Conservation (phyloP, 1,140 invertebrate species). For the Brachionus manjavacas region DNA sequence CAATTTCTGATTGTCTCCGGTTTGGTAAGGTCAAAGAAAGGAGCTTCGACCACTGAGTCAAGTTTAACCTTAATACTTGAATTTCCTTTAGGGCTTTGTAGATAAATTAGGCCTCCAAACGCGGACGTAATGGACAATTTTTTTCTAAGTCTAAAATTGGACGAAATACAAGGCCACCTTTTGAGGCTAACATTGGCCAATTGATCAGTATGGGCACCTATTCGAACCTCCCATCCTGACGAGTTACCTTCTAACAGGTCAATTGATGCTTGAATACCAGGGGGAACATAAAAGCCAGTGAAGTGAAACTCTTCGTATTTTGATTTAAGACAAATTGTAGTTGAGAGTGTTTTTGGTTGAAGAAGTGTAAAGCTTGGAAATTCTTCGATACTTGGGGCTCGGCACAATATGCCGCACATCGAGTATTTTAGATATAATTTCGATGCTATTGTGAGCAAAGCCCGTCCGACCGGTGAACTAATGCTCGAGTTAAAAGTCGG, state of each 20-base stretch:
- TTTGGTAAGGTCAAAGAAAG: not conserved
- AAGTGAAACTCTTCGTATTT: slow-evolving; percentile 28
- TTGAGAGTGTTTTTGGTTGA: not conserved
- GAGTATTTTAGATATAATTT: slow-evolving; percentile 2
- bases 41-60: not conserved
- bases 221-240: slow-evolving; percentile 16
- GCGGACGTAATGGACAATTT: not conserved
- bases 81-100: slow-evolving; percentile 24
- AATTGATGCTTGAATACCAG: not conserved
- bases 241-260: slow-evolving; percentile 3
- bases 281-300: slow-evolving; percentile 15
- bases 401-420: not conserved
- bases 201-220: slow-evolving; percentile 15
- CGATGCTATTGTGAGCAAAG: not conserved
- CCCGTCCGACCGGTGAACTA: not conserved
- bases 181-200: not conserved
- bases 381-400: slow-evolving; percentile 34
- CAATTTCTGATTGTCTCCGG: slow-evolving; percentile 11
- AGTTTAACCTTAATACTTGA: slow-evolving; percentile 20
- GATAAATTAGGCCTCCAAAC: slow-evolving; percentile 27
- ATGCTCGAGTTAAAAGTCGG: not conserved
- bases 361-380: not conserved
- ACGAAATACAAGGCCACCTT: not conserved
- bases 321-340: not conserved
- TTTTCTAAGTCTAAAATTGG: slow-evolving; percentile 19